A percentile compares a stretch with the other conserved stretches of the same genome.
These are phyloP conservation scores for Eucera pruinosa DNA, from an alignment of 2,888 invertebrate species.

Conservation along the genomic window DNA sequence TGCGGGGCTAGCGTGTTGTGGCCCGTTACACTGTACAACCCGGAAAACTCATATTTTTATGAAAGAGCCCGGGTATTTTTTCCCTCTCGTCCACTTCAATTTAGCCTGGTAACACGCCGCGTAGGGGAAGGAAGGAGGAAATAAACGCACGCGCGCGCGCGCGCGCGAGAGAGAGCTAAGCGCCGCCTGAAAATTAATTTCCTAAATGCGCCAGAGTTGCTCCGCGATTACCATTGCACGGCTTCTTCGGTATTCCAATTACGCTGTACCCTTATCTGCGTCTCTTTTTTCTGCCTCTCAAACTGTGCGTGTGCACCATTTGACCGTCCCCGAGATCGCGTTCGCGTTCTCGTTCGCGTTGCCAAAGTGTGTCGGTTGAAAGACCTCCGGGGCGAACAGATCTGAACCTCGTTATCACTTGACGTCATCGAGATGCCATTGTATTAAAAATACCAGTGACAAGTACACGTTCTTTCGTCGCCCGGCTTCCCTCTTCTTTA, in stretches of 20 bases:
- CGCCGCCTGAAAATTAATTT: conserved; percentile 59
- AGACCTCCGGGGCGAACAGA: conserved; percentile 34
- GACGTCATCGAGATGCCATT: conserved; percentile 53
- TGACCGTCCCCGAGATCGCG: no score
- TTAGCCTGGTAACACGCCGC: conserved; percentile 41
- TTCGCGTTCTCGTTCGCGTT: not conserved
- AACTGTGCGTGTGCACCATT: not conserved
- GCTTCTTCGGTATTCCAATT: not conserved
- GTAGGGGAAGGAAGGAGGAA: conserved; percentile 40
- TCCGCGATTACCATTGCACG: conserved; percentile 9
- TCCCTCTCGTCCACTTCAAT: conserved; percentile 44
- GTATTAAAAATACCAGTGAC: conserved; percentile 50
- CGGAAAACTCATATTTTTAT: conserved; percentile 50
- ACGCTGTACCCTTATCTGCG: not conserved
- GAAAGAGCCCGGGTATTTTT: conserved; percentile 30
- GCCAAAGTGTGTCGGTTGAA: conserved; percentile 45
- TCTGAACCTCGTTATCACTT: conserved; percentile 47
- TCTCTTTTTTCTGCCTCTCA: not conserved
- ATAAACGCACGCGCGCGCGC: conserved; percentile 34
- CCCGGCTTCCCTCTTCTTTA: conserved; percentile 38
- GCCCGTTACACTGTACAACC: not conserved
- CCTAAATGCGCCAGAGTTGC: conserved; percentile 44
- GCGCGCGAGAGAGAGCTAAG: no score
- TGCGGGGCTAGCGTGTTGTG: not conserved
- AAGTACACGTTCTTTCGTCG: conserved; percentile 35